A percentile compares a stretch with the other conserved stretches of the same genome.
Evolutionary conservation across 1,140 invertebrate species (phyloP).

Genomic region (Stegodyphus dumicola): DNA sequence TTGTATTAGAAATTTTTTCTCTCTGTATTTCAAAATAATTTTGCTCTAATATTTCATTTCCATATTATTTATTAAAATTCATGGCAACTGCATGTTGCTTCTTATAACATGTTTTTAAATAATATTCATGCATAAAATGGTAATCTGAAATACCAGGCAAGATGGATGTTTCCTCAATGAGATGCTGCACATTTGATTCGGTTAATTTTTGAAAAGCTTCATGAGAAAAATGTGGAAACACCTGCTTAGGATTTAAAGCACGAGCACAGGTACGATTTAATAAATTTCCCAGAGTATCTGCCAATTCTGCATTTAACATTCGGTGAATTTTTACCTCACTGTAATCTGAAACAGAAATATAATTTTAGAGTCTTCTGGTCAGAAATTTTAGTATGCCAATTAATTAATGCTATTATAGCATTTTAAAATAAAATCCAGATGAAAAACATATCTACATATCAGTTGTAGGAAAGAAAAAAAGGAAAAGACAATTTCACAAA

Average conservation of each 20-base stretch:
- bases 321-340: conserved; percentile 80
- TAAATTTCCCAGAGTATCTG: conserved; percentile 93
- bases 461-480: too few relatives aligned
- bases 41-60: not conserved
- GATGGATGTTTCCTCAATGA: conserved; percentile 71
- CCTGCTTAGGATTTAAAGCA: conserved; percentile 81
- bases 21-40: too few relatives aligned
- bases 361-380: not conserved
- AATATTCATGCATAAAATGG: not conserved
- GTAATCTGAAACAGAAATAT: conserved; percentile 77
- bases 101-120: not conserved
- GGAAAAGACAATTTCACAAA: too few relatives aligned
- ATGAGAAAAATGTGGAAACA: conserved; percentile 76
- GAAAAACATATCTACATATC: too few relatives aligned
- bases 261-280: conserved; percentile 81
- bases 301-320: conserved; percentile 89
- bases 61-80: not conserved
- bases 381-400: not conserved
- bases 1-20: too few relatives aligned
- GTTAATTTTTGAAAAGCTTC: conserved; percentile 71
- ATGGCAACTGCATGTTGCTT: not conserved
- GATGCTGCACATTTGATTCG: conserved; percentile 65
- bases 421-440: too few relatives aligned
- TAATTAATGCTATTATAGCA: too few relatives aligned
- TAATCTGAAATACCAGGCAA: conserved; percentile 72